These are phyloP conservation scores for Ptychobarbus kaznakovi DNA, from an alignment of 2,797 vertebrate species.

Conservation along the genomic window DNA sequence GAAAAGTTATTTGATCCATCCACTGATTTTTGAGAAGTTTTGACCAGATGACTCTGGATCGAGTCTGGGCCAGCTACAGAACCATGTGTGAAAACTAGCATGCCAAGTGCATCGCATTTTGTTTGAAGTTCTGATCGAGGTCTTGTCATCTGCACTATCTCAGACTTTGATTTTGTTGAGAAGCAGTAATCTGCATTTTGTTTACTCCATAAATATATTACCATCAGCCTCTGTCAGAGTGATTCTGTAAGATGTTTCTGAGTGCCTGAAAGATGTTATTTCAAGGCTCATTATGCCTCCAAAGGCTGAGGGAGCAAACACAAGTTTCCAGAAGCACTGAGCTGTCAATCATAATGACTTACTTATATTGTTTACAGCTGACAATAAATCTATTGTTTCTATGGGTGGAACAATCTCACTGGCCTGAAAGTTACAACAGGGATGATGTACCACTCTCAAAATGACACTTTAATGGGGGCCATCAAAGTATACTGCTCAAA, in stretches of 20 bases:
- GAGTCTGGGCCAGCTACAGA: background rate
- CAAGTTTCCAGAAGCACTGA: conserved; percentile 52
- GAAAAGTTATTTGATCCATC: conserved; percentile 13
- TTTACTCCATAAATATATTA: conserved; percentile 52
- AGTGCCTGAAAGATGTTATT: conserved; percentile 56
- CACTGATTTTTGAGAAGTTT: background rate
- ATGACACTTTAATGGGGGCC: conserved; percentile 28
- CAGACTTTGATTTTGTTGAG: conserved; percentile 22
- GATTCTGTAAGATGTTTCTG: conserved; percentile 54
- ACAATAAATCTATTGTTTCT: conserved; percentile 45
- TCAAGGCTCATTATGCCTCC: conserved; percentile 62
- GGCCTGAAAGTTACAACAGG: conserved; percentile 43
- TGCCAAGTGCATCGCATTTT: background rate
- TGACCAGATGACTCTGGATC: background rate
- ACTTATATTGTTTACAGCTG: conserved; percentile 50
- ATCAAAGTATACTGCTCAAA: conserved; percentile 32
- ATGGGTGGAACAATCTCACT: conserved; percentile 35
- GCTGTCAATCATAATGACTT: conserved; percentile 61
- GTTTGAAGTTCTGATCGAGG: conserved; percentile 3
- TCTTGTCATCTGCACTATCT: conserved; percentile 8
- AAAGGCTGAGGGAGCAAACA: conserved; percentile 57
- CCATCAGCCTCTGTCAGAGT: conserved; percentile 26
- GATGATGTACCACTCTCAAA: conserved; percentile 24
- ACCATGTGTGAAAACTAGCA: background rate
- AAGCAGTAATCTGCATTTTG: conserved; percentile 44